A percentile compares a stretch with the other conserved stretches of the same genome.
Conservation (phyloP, 1,140 invertebrate genomes). For the Steinernema khuongi region DNA sequence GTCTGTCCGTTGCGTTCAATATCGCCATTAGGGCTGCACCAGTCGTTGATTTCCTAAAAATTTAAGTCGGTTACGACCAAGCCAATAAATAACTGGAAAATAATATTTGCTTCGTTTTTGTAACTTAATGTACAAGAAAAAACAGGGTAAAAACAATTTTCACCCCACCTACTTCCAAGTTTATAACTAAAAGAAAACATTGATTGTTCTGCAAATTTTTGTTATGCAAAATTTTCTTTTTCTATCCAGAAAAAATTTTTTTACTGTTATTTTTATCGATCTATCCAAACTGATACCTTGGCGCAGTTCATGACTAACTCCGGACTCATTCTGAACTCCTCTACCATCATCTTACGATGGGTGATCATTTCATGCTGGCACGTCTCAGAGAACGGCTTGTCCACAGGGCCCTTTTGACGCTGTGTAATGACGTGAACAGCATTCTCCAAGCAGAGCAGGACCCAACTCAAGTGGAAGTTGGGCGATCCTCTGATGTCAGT, state of each 20-base stretch:
- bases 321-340: constrained; percentile 83
- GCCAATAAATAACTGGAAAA: background rate
- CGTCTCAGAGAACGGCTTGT: constrained; percentile 65
- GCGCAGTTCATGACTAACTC: constrained; percentile 83
- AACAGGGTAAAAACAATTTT: background rate
- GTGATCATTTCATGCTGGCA: constrained; percentile 77
- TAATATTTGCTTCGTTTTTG: background rate
- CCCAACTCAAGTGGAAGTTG: constrained; percentile 69
- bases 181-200: constrained; percentile 54
- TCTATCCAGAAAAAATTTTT: no score
- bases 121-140: background rate
- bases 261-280: no score
- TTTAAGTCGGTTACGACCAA: background rate
- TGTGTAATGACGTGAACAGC: constrained; percentile 68
- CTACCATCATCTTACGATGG: constrained; percentile 81
- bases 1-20: constrained; percentile 76
- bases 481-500: constrained; percentile 51
- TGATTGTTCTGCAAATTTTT: no score
- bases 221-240: no score
- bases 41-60: constrained; percentile 68
- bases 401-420: constrained; percentile 38
- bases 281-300: constrained; percentile 69
- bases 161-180: background rate
- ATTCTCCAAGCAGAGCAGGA: constrained; percentile 84
- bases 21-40: constrained; percentile 59